Evolutionary conservation across 2,797 vertebrate genomes (phyloP).

Genomic region (Myiothlypis coronata): DNA sequence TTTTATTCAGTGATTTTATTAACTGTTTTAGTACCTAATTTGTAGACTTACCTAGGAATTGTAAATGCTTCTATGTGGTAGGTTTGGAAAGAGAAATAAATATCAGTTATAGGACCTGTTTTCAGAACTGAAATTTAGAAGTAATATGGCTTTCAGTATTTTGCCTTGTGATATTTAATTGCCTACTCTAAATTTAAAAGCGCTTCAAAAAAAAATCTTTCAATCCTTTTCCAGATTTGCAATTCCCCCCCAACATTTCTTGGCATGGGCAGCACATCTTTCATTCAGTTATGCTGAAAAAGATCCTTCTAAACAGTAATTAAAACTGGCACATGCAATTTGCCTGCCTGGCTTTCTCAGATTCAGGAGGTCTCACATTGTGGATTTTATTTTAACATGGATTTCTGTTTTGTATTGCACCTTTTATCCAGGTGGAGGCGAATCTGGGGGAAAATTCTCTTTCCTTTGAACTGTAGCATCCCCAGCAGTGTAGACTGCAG

Average conservation of each 20-base stretch:
- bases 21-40: not conserved
- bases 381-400: not conserved
- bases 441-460: not conserved
- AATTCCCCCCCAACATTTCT: not conserved
- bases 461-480: not conserved
- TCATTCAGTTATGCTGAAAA: not conserved
- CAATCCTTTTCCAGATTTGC: not conserved
- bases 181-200: not conserved
- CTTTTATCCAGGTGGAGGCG: not conserved
- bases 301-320: not conserved
- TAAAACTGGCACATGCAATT: not conserved
- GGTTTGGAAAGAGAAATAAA: not conserved
- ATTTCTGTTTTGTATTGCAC: not conserved
- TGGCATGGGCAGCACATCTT: not conserved
- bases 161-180: not conserved
- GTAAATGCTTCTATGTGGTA: not conserved
- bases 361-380: accelerated
- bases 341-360: not conserved
- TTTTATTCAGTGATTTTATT: not conserved
- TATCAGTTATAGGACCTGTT: not conserved
- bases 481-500: not conserved
- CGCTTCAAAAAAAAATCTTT: not conserved
- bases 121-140: not conserved
- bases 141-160: not conserved
- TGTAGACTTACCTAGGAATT: not conserved